Base-by-base conservation (phyloP, 2,888 invertebrate genomes). In the Amaurobius ferox region DNA sequence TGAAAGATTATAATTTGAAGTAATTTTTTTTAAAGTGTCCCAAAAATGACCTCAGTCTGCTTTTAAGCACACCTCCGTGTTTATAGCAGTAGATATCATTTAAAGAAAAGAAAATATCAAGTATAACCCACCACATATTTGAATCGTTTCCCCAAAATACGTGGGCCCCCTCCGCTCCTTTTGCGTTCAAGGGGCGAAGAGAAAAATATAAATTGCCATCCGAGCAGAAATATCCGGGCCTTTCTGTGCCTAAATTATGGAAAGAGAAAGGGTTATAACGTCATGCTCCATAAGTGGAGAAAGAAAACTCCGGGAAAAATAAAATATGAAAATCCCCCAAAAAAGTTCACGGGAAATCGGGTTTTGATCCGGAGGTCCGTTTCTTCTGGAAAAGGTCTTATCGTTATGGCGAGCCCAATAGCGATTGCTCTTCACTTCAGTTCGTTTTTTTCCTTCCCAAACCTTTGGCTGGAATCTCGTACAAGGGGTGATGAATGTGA, bases 311-410 rank as follows among this genome's bases (percentile, higher is more conserved):
- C n/a, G 35, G 19, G 61, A 44, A 64, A 72, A 77, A 71, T 83
- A 83, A 83, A 83, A 83, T 83, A 83, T 83, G 83, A 83, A 80
- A 83, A 83, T 83, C 83, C 77, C 83, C 77, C 44, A 77, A 44
- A 71, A 83, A 83, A 83, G 77, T 83, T 83, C 83, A 83, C 83
- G 83, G 77, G 66, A 71, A 83, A 83, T 83, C 83, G 83, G 83
- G 83, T 83, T 83, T 83, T 83, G 76, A 83, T 83, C 83, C 83
- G 28, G 62, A 32, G 55, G 70, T 71, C 77, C 77, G 77, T 76
- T 81, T 64, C 74, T 81, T 81, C 76, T 70, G 62, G 48, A 11
- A 40, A 77, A 77, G 64, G 71, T 70, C 77, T 83, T 83, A 83
- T 83, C 83, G 83, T 83, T 77, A 83, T 77, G 72, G 83, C 61